These are phyloP conservation scores for Ellobium chinense DNA, from an alignment of 2,888 invertebrate genomes.

Conservation along the genomic window DNA sequence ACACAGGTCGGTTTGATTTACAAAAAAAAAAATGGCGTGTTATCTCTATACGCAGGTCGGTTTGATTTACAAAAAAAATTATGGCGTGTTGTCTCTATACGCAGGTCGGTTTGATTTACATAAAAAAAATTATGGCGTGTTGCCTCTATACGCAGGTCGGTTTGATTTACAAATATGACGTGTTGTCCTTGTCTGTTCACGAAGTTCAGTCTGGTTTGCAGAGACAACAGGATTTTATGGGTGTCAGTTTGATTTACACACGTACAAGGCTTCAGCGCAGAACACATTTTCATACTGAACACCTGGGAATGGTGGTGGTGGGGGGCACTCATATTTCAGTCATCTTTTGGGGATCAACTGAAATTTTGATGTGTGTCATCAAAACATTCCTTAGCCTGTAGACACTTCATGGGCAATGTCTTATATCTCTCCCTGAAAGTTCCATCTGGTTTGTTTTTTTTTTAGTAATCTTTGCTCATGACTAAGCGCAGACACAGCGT, in stretches of 20 bases:
- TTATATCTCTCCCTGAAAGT: too few relatives aligned
- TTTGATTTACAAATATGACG: not conserved
- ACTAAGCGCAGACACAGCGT: too few relatives aligned
- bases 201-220: not conserved
- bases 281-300: too few relatives aligned
- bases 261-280: too few relatives aligned
- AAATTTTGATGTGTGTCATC: too few relatives aligned
- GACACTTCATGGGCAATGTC: too few relatives aligned
- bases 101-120: not conserved
- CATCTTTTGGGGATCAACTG: too few relatives aligned
- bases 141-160: conserved; percentile 21
- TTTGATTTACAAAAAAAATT: not conserved
- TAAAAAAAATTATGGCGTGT: not conserved
- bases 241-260: not conserved
- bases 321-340: too few relatives aligned
- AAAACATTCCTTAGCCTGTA: too few relatives aligned
- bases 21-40: not conserved
- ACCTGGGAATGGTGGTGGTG: too few relatives aligned
- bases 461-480: too few relatives aligned
- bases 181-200: conserved; percentile 29
- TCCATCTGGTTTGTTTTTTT: too few relatives aligned
- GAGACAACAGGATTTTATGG: not conserved
- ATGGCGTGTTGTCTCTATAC: conserved; percentile 24
- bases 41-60: conserved; percentile 20
- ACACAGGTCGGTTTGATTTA: not conserved